Evolutionary conservation across 2,797 vertebrate species (phyloP).

Genomic region (Adrianichthys oophorus): DNA sequence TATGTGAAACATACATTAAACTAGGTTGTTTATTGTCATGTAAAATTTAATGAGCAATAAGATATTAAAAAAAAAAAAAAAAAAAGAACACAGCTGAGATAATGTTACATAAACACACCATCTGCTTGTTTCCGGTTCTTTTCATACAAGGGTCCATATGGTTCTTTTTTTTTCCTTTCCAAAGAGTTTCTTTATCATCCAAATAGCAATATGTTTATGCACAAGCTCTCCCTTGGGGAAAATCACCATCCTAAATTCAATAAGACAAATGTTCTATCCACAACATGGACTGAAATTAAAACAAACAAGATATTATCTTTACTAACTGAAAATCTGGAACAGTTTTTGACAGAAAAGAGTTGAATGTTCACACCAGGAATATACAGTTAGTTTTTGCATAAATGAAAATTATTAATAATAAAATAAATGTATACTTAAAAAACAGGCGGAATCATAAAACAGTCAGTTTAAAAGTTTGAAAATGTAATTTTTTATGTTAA

Average conservation of each 20-base stretch:
- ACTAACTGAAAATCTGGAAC: conserved; percentile 39
- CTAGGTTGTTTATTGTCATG: conserved; percentile 56
- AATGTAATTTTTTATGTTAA: too few relatives aligned
- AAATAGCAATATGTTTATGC: conserved; percentile 3
- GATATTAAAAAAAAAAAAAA: conserved; percentile 44
- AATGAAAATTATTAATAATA: conserved; percentile 23
- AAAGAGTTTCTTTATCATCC: conserved; percentile 44
- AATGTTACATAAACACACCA: conserved; percentile 48
- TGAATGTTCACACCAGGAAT: conserved; percentile 23
- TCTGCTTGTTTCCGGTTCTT: conserved; percentile 46
- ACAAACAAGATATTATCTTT: conserved; percentile 32
- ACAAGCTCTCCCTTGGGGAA: conserved; percentile 6
- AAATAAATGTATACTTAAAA: conserved; percentile 9
- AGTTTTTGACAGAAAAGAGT: conserved; percentile 35
- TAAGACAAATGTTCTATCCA: conserved; percentile 39
- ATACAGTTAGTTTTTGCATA: conserved; percentile 41
- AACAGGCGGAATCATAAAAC: neutral
- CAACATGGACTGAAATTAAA: conserved; percentile 40
- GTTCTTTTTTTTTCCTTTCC: conserved; percentile 18
- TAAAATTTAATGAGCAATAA: conserved; percentile 61
- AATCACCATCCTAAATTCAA: conserved; percentile 29
- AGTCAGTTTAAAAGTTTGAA: too few relatives aligned
- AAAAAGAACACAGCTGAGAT: conserved; percentile 44
- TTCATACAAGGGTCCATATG: conserved; percentile 45
- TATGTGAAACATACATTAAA: conserved; percentile 40